These are phyloP conservation scores for Urosaurus nigricauda DNA, from an alignment of 2,797 vertebrate genomes.

Conservation along the genomic window DNA sequence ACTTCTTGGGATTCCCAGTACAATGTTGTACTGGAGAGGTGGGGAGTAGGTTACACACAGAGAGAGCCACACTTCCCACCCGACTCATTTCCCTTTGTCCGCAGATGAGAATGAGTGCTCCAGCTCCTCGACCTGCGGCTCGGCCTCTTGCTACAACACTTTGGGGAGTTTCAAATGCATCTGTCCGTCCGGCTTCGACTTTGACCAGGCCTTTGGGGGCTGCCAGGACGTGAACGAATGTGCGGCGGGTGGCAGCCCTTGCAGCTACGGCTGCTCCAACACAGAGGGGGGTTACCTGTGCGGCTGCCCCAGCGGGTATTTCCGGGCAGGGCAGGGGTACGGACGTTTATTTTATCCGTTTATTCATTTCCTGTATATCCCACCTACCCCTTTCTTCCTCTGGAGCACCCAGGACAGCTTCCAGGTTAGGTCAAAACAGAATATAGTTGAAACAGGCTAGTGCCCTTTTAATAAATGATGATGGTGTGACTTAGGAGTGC, in stretches of 20 bases:
- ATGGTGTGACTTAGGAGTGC: too few relatives aligned
- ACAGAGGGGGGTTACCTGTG: constrained; percentile 87
- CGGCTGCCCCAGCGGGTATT: constrained; percentile 89
- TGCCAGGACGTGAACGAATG: constrained; percentile 90
- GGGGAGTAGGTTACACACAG: not conserved
- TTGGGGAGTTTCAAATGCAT: constrained; percentile 87
- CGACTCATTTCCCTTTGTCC: not conserved
- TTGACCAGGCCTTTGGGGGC: constrained; percentile 79
- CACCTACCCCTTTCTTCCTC: not conserved
- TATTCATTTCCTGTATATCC: not conserved
- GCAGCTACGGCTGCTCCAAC: constrained; percentile 88
- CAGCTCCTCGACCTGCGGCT: constrained; percentile 79
- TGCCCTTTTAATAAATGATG: not conserved
- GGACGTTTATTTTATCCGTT: constrained; percentile 37
- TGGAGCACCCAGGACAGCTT: not conserved
- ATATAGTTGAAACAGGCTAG: not conserved
- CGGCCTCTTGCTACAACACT: constrained; percentile 88
- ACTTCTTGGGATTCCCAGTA: too few relatives aligned
- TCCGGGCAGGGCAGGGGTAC: constrained; percentile 93
- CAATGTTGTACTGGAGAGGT: too few relatives aligned
- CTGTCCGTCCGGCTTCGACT: constrained; percentile 87
- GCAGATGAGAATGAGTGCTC: constrained; percentile 88
- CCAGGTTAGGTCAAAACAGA: too few relatives aligned
- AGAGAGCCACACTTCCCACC: too few relatives aligned
- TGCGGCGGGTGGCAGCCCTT: constrained; percentile 76